Conservation (phyloP, 1,140 invertebrate genomes). For the Sitobion miscanthi region DNA sequence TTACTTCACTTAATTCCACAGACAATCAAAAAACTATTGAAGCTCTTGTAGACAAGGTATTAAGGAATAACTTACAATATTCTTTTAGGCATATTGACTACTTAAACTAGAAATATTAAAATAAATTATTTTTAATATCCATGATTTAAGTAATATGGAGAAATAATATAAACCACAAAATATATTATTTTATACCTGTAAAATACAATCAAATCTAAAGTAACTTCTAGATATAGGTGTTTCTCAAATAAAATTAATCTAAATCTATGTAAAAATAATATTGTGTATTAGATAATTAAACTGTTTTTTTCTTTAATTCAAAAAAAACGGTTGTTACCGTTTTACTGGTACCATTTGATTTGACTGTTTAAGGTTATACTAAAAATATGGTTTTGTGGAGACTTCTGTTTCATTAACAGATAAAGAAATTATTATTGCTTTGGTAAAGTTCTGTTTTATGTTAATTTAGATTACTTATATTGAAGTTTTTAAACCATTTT, state of each 20-base stretch:
- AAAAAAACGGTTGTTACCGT: not conserved
- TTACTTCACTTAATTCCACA: slow-evolving; percentile 48
- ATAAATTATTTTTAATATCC: not conserved
- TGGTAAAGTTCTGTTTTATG: not conserved
- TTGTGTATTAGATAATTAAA: not conserved
- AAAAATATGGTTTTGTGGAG: not conserved
- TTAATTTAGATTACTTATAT: not conserved
- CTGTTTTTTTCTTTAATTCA: no score
- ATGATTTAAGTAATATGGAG: not conserved
- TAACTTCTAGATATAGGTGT: not conserved
- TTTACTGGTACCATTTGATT: not conserved
- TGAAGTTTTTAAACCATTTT: not conserved
- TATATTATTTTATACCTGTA: not conserved
- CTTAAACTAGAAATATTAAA: not conserved
- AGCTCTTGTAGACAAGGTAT: slow-evolving; percentile 45
- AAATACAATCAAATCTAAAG: not conserved
- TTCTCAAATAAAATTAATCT: not conserved
- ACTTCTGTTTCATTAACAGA: not conserved
- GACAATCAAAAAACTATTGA: slow-evolving; percentile 27
- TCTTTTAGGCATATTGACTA: not conserved
- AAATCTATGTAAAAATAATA: not conserved
- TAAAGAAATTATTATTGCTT: not conserved
- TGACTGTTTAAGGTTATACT: not conserved
- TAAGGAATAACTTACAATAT: not conserved
- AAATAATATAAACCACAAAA: not conserved